A percentile compares a stretch with the other conserved stretches of the same genome.
Conservation (phyloP, 64 coral and sea anemone species). For the Pachyseris speciosa region DNA sequence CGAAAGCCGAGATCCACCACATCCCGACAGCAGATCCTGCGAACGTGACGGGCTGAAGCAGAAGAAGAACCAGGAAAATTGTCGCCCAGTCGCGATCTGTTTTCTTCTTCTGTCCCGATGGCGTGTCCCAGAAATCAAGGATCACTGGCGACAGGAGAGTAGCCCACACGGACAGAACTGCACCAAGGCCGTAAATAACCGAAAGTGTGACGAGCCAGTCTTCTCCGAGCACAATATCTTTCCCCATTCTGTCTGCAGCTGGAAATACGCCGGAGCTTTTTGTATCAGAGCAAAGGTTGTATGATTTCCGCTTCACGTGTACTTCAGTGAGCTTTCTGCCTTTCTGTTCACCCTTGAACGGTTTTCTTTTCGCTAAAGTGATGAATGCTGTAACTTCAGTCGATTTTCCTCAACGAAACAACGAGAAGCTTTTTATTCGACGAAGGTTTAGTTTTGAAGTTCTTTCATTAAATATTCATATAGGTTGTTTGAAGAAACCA, state of each 20-base stretch:
- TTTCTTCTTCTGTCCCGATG: conserved; percentile 93
- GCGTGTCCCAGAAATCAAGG: conserved; percentile 96
- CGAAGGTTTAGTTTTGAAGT: background rate
- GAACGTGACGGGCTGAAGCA: conserved; percentile 92
- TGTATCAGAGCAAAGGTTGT: background rate
- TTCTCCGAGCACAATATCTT: conserved; percentile 90
- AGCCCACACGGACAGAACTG: conserved; percentile 87
- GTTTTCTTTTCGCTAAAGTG: background rate
- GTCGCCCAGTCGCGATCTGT: conserved; percentile 91
- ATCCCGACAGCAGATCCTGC: conserved; percentile 88
- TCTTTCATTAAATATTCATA: conserved; percentile 51
- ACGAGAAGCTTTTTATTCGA: background rate
- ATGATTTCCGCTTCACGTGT: too few species aligned
- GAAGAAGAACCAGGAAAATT: conserved; percentile 85
- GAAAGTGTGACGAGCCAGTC: conserved; percentile 96
- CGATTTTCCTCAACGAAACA: background rate
- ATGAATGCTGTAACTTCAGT: background rate
- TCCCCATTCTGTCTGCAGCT: conserved; percentile 45
- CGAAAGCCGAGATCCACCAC: conserved; percentile 88
- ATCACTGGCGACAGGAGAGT: conserved; percentile 90
- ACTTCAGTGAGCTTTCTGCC: background rate
- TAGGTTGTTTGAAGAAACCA: conserved; percentile 33
- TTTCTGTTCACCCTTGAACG: background rate
- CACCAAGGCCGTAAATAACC: conserved; percentile 93
- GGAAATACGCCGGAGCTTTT: background rate